Evolutionary conservation across 2,113 vertebrate species (phyloP), one percentile per base, ranked within the genome.

Genomic region (Asarcornis scutulata): DNA sequence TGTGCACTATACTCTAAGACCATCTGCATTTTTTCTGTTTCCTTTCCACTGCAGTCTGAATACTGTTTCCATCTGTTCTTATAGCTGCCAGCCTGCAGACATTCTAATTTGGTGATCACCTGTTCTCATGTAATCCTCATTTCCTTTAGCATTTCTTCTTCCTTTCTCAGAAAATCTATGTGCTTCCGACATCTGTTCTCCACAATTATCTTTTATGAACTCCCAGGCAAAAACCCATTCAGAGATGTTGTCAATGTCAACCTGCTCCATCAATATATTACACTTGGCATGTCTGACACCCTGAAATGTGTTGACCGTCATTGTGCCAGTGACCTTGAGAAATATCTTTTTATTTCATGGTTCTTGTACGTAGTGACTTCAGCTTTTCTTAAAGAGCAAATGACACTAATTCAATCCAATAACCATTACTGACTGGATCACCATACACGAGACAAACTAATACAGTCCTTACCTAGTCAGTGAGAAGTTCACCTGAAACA

Each of bases 51-150:
- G 83, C 56, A 80, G 36, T 17, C 29, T 92, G 68, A 96, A 78
- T 67, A 83, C 75, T 64, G 26, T 64, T 91, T 88, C 92, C 90
- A 91, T 95, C 93, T 95, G 93, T 91, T 93, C 68, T 42, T 83
- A 17, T 62, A 59, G 56, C 88, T 94, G 82, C 81, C 93, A 96
- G 88, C 88, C 94, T 90, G 92, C 64, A 96, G 83, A 93, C 86
- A 82, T 86, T 86, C 73, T 94, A 75, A 84, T 88, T 95, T 86
- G 44, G 12, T 68, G 73, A 95, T 97, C 93, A 97, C 92, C 95
- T 96, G 83, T 90, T 94, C 88, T 92, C 40, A 66, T 66, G 66
- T 86, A 96, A 92, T 90, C 75, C 42, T 89, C 34, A 78, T 83
- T 91, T 93, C 40, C 80, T 81, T 64, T 7, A 83, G 79, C 9